Base-by-base conservation (phyloP, 37 sponge, comb jelly and placozoan species). In the Chondrosia reniformis region DNA sequence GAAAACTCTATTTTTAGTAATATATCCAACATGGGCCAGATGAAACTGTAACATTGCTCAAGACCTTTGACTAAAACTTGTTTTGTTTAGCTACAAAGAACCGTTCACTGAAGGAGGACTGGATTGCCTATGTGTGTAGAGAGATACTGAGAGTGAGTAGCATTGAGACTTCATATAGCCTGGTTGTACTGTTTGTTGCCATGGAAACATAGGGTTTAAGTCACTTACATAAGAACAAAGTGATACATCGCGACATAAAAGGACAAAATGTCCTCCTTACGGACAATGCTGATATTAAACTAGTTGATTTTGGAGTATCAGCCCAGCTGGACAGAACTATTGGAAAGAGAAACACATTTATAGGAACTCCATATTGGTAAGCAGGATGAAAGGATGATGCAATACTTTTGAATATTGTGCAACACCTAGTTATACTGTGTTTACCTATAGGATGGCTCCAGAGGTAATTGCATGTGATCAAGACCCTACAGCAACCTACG, bases 381-480 rank as follows among this genome's bases (percentile, higher is more conserved):
- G 44, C 19, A 25, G 21, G 8, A 19, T 38, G 30, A 45, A 19
- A 37, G 12, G 45, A 63, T 63, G 66, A 22, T 10, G 52, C 52
- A 19, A 15, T 15, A 49, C 13, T 13, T 42, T 12, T 69, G 17
- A 42, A n/a, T 63, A 3, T 24, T 28, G 3, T 77, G 28, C 57
- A 2, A 13, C 25, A 28, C 13, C 2, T 19, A 62, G n/a, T 63
- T 15, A 10, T 27, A n/a, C 10, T 63, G 10, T 63, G 65, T 63
- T 27, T 49, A 49, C 66, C 66, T 12, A 28, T 63, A 84, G 84
- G 84, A 97, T 97, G 98, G 98, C 98, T 33, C 98, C 98, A 0
- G 98, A 97, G 80, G 98, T 97, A 17, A 97, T 97, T 46, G 98
- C 96, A 32, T 97, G 98, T 84, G 95, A 97, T 74, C 93, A 97